A percentile compares a stretch with the other conserved stretches of the same genome.
phyloP scores from a whole-genome alignment of 2,888 invertebrate species.

The Molanna angustata region DNA sequence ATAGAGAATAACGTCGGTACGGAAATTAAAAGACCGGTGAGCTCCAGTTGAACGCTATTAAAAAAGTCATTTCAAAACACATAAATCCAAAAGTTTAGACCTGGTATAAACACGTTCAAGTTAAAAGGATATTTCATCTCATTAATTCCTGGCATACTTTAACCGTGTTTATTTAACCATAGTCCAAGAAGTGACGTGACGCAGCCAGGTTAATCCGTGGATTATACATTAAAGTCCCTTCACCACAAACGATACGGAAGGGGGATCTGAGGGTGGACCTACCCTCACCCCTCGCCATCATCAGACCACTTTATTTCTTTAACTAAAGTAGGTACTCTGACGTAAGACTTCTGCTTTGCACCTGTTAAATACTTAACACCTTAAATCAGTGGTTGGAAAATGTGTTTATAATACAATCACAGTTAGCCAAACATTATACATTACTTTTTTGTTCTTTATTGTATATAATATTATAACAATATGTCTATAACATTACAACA shows the following conservation, averaged over 20 bases:
- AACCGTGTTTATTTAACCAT: neutral
- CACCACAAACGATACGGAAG: constrained; percentile 4
- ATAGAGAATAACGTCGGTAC: too few species aligned
- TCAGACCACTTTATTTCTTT: constrained; percentile 29
- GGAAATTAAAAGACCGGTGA: too few species aligned
- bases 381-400: constrained; percentile 6
- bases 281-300: constrained; percentile 5
- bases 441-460: too few species aligned
- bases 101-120: too few species aligned
- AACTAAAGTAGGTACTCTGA: constrained; percentile 27
- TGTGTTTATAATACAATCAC: too few species aligned
- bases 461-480: too few species aligned
- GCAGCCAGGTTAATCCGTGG: constrained; percentile 13
- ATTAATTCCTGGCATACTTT: neutral
- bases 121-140: neutral
- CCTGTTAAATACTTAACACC: constrained; percentile 19
- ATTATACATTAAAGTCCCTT: constrained; percentile 9
- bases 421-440: too few species aligned
- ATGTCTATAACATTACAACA: too few species aligned
- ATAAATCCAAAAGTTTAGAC: too few species aligned
- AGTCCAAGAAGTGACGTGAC: neutral
- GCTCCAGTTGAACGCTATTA: too few species aligned
- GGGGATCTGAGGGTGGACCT: too few species aligned
- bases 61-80: too few species aligned
- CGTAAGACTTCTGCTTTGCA: constrained; percentile 18